These are phyloP conservation scores for Strix aluco DNA, from an alignment of 2,113 vertebrate species.

Conservation along the genomic window DNA sequence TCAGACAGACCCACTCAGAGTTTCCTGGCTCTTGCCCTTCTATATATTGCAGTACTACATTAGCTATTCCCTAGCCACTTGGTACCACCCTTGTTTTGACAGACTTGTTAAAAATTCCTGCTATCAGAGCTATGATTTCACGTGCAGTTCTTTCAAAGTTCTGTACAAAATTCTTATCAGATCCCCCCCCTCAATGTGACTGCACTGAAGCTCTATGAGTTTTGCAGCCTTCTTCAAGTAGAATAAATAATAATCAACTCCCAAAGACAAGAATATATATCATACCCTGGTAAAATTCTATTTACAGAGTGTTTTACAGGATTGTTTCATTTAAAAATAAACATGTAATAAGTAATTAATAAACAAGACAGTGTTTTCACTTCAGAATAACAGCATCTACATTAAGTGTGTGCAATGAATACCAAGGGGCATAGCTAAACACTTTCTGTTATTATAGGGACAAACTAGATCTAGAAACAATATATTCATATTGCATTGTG, in stretches of 20 bases:
- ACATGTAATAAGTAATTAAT: too few species aligned
- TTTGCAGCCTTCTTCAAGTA: not conserved
- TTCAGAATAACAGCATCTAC: not conserved
- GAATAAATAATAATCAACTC: not conserved
- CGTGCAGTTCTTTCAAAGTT: not conserved
- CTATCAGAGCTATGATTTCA: not conserved
- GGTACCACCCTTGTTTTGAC: conserved; percentile 10
- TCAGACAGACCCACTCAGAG: not conserved
- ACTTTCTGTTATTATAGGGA: not conserved
- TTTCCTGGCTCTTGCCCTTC: not conserved
- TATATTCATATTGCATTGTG: not conserved
- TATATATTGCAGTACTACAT: not conserved
- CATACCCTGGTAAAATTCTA: not conserved
- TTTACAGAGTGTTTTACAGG: not conserved
- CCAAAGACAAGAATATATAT: not conserved
- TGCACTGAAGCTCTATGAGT: not conserved
- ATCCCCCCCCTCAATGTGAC: not conserved
- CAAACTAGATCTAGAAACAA: not conserved
- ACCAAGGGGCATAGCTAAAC: not conserved
- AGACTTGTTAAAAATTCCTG: not conserved
- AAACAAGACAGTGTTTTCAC: not conserved
- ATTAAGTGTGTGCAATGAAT: not conserved
- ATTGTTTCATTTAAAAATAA: not conserved
- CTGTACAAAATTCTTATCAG: not conserved
- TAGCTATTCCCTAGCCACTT: not conserved